Percentiles rank a stretch among this genome's conserved stretches.
phyloP scores from a whole-genome alignment of 2,113 vertebrate species.

The Pithys albifrons region DNA sequence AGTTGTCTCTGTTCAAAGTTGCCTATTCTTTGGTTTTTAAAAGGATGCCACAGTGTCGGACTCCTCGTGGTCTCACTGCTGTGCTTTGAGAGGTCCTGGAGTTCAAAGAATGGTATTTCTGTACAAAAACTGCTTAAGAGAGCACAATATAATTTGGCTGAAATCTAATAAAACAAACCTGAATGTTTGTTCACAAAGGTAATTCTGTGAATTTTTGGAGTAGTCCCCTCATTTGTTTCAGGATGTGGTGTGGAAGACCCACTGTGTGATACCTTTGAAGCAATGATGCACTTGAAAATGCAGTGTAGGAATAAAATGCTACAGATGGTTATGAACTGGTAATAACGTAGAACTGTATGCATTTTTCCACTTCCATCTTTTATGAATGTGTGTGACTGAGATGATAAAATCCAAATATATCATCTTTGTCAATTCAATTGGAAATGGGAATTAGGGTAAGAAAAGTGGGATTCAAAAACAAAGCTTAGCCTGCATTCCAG shows the following conservation, averaged over 20 bases:
- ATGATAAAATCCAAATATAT: neutral
- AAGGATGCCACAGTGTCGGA: neutral
- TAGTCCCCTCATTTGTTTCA: neutral
- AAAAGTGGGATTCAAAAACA: neutral
- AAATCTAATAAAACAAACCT: neutral
- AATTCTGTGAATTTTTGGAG: neutral
- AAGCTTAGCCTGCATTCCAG: neutral
- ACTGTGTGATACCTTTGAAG: neutral
- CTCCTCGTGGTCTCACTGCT: neutral
- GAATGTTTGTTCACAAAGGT: neutral
- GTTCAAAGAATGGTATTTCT: neutral
- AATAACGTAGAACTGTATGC: neutral
- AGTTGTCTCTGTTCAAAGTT: neutral
- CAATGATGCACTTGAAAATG: neutral
- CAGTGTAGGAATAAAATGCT: neutral
- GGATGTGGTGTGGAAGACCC: neutral
- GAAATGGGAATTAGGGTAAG: neutral
- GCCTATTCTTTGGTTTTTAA: neutral
- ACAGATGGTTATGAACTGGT: neutral
- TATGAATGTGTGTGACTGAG: neutral
- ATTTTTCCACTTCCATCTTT: neutral
- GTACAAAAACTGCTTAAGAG: neutral
- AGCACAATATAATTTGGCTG: neutral
- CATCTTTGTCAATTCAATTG: neutral
- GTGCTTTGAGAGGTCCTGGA: neutral